Evolutionary conservation across 35 echinoderm and acorn worm species (phyloP).

Genomic region (Heliocidaris erythrogramma): DNA sequence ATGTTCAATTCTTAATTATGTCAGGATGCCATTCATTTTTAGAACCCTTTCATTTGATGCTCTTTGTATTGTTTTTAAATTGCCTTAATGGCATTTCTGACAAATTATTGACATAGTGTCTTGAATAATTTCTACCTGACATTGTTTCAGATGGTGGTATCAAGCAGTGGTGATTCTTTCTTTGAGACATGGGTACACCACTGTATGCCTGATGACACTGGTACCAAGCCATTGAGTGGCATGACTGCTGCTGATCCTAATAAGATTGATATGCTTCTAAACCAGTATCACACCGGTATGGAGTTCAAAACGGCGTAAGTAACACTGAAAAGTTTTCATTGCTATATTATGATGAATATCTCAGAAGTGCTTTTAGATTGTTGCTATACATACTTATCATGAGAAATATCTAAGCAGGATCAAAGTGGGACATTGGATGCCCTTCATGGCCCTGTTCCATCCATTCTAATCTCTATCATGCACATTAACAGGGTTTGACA

Average conservation of each 20-base stretch:
- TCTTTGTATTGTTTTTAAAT: too few relatives aligned
- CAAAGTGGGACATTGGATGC: too few relatives aligned
- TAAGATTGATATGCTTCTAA: constrained; percentile 75
- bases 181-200: constrained; percentile 93
- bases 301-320: constrained; percentile 87
- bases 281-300: constrained; percentile 49
- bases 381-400: not conserved
- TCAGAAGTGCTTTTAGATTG: not conserved
- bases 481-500: too few relatives aligned
- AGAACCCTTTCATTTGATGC: too few relatives aligned
- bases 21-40: too few relatives aligned
- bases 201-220: constrained; percentile 85
- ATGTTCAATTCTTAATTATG: too few relatives aligned
- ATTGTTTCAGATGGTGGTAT: constrained; percentile 72
- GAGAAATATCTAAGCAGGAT: too few relatives aligned
- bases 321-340: not conserved
- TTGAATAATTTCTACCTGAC: not conserved
- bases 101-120: too few relatives aligned
- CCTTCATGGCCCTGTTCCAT: too few relatives aligned
- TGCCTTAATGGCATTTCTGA: too few relatives aligned
- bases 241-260: constrained; percentile 60
- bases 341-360: not conserved
- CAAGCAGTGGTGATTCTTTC: constrained; percentile 88
- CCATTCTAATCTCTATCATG: too few relatives aligned
- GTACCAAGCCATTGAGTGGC: constrained; percentile 73